These are phyloP conservation scores for Irena cyanogastra DNA, from an alignment of 2,113 vertebrate species.

Conservation along the genomic window DNA sequence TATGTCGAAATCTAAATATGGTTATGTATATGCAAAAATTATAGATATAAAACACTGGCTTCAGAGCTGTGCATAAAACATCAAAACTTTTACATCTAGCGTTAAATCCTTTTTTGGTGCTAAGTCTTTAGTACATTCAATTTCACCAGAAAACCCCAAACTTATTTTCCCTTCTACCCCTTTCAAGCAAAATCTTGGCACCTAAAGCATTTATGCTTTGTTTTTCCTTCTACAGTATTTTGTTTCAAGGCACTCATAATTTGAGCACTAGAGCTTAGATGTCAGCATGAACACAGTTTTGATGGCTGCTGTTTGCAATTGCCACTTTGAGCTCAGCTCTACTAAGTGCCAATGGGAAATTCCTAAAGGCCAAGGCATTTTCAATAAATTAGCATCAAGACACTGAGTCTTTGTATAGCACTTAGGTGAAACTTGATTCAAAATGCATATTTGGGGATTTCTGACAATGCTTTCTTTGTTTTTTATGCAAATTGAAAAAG, in stretches of 20 bases:
- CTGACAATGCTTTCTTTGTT: conserved; percentile 52
- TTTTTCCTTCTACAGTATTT: conserved; percentile 30
- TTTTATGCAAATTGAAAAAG: conserved; percentile 61
- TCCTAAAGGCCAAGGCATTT: conserved; percentile 57
- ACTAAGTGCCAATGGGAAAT: conserved; percentile 61
- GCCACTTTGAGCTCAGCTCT: conserved; percentile 45
- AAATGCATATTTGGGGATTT: conserved; percentile 66
- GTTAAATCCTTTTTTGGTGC: not conserved
- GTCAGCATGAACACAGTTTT: conserved; percentile 27
- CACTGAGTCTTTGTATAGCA: conserved; percentile 54
- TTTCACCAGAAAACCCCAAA: not conserved
- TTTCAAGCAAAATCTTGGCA: not conserved
- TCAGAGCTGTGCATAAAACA: not conserved
- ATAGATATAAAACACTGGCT: conserved; percentile 16
- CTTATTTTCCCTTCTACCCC: not conserved
- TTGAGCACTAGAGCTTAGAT: conserved; percentile 44
- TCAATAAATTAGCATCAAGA: conserved; percentile 62
- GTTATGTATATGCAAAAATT: conserved; percentile 31
- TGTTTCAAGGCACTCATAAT: conserved; percentile 47
- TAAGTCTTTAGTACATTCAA: not conserved
- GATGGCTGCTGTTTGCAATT: conserved; percentile 34
- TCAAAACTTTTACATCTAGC: not conserved
- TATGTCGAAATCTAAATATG: conserved; percentile 40
- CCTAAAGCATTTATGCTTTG: not conserved
- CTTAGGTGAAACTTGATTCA: conserved; percentile 69